phyloP scores from a whole-genome alignment of 2,888 invertebrate species.

The Idaea biselata region DNA sequence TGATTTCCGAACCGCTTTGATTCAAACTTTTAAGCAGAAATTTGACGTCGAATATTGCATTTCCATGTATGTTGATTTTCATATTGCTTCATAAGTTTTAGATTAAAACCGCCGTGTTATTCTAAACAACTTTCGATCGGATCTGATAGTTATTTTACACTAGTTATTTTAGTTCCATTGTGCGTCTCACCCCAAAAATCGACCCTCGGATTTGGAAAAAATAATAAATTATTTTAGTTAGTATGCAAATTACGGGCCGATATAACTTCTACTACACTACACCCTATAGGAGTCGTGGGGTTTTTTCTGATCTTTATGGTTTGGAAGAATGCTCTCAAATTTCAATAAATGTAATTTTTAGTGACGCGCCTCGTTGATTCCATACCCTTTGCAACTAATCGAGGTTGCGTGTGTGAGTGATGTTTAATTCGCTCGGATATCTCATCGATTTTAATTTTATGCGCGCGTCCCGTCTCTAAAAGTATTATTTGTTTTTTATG shows the following conservation, averaged over 20 bases:
- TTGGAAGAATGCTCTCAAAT: slow-evolving; percentile 50
- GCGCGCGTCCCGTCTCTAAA: slow-evolving; percentile 76
- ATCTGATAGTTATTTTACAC: slow-evolving; percentile 25
- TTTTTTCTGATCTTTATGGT: slow-evolving; percentile 68
- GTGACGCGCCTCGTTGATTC: slow-evolving; percentile 15
- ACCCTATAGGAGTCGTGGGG: slow-evolving; percentile 69
- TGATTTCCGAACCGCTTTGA: slow-evolving; percentile 76
- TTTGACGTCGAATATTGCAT: slow-evolving; percentile 75
- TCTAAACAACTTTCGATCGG: background rate
- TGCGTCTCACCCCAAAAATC: slow-evolving; percentile 67
- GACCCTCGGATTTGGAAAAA: slow-evolving; percentile 77
- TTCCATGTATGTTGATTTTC: slow-evolving; percentile 66
- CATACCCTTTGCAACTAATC: background rate
- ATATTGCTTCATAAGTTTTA: slow-evolving; percentile 64
- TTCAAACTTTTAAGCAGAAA: slow-evolving; percentile 75
- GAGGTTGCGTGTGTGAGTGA: slow-evolving; percentile 63
- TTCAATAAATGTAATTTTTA: slow-evolving; percentile 33
- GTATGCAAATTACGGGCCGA: slow-evolving; percentile 78
- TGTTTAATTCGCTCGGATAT: slow-evolving; percentile 79
- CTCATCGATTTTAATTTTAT: slow-evolving; percentile 81
- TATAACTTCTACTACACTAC: slow-evolving; percentile 67
- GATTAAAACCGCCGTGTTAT: background rate
- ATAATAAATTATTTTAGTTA: slow-evolving; percentile 82
- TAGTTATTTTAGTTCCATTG: slow-evolving; percentile 75
- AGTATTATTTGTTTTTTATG: slow-evolving; percentile 79